These are phyloP conservation scores for Hermaeophaga mercurialis DNA, from an alignment of 2,888 invertebrate genomes.

Conservation along the genomic window DNA sequence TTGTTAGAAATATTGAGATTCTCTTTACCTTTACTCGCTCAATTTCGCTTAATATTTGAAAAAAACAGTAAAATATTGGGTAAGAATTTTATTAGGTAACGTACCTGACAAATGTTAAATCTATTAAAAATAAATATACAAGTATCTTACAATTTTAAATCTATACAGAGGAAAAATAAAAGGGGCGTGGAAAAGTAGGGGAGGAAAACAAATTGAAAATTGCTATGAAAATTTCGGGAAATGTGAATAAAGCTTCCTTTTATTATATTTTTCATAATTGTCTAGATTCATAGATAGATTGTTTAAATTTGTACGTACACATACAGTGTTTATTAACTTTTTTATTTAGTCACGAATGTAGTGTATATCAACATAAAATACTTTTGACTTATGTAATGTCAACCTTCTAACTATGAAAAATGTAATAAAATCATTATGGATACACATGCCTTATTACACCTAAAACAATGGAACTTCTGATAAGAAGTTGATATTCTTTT, in stretches of 20 bases:
- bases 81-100: constrained; percentile 6
- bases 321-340: too few relatives aligned
- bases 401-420: background rate
- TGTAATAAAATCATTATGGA: background rate
- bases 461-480: too few relatives aligned
- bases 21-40: too few relatives aligned
- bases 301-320: too few relatives aligned
- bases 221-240: background rate
- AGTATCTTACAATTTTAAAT: constrained; percentile 21
- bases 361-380: too few relatives aligned
- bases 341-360: too few relatives aligned
- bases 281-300: too few relatives aligned
- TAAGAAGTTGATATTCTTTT: background rate
- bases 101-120: constrained; percentile 11
- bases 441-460: constrained; percentile 1
- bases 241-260: too few relatives aligned
- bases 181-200: background rate
- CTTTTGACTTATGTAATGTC: background rate
- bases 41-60: too few relatives aligned
- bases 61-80: constrained; percentile 3
- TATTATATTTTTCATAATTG: too few relatives aligned
- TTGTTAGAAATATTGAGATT: too few relatives aligned
- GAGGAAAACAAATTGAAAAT: background rate
- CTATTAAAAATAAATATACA: constrained; percentile 23
- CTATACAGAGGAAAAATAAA: constrained; percentile 1